Evolutionary conservation across 1,140 invertebrate genomes (phyloP).

Genomic region (Maconellicoccus hirsutus): DNA sequence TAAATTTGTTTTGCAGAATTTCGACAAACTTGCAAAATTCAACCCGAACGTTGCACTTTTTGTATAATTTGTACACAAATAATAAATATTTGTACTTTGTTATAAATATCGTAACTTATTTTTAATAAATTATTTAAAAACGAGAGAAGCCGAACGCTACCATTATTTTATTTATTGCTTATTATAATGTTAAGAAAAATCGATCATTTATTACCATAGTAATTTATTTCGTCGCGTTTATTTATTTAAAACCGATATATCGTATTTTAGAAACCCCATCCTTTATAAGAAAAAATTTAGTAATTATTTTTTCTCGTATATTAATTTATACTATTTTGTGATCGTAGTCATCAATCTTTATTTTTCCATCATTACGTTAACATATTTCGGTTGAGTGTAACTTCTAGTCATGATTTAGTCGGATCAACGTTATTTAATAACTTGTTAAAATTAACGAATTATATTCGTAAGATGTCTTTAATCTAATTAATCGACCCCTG

Average conservation of each 20-base stretch:
- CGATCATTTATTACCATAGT: constrained; percentile 3
- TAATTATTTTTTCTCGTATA: no score
- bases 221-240: not conserved
- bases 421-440: not conserved
- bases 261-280: no score
- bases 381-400: constrained; percentile 14
- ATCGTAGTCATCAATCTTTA: no score
- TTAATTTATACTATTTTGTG: no score
- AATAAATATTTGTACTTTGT: not conserved
- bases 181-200: not conserved
- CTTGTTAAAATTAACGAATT: not conserved
- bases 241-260: not conserved
- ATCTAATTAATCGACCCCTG: not conserved
- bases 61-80: constrained; percentile 5
- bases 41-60: not conserved
- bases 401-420: constrained; percentile 17
- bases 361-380: not conserved
- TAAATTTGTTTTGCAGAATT: constrained; percentile 8
- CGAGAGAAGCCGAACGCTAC: not conserved
- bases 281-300: no score
- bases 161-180: not conserved
- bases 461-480: not conserved
- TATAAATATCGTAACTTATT: not conserved
- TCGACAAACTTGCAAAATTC: not conserved
- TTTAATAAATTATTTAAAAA: not conserved